phyloP scores from a whole-genome alignment of 2,113 vertebrate species.

The Lasiurus cinereus region DNA sequence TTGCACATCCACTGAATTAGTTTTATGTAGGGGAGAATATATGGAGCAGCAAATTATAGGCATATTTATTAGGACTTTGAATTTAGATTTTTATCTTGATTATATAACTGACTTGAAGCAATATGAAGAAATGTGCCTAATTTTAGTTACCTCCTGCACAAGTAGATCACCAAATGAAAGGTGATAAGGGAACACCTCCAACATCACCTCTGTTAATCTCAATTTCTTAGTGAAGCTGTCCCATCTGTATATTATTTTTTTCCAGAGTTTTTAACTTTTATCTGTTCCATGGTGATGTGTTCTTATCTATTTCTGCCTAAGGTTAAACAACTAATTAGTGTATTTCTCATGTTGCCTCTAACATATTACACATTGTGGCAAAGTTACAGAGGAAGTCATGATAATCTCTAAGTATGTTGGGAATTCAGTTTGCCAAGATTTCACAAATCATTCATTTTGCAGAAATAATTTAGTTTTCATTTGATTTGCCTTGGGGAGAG shows the following conservation, averaged over 20 bases:
- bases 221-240: neutral
- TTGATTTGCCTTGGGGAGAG: slow-evolving; percentile 77
- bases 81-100: slow-evolving; percentile 19
- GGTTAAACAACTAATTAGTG: slow-evolving; percentile 66
- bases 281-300: neutral
- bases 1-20: neutral
- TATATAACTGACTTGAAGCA: neutral
- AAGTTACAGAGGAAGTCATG: slow-evolving; percentile 62
- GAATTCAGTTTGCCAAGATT: slow-evolving; percentile 75
- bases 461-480: slow-evolving; percentile 73
- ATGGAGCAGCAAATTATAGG: neutral
- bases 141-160: neutral
- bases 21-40: neutral
- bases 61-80: neutral
- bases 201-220: neutral
- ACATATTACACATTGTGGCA: neutral
- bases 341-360: slow-evolving; percentile 53
- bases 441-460: slow-evolving; percentile 76
- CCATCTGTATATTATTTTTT: neutral
- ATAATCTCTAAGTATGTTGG: slow-evolving; percentile 67
- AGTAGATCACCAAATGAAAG: neutral
- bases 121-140: neutral
- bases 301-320: slow-evolving; percentile 64
- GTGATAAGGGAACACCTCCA: neutral
- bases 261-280: slow-evolving; percentile 47